Conservation (phyloP, 2,888 invertebrate species). For the Crematogaster levior region DNA sequence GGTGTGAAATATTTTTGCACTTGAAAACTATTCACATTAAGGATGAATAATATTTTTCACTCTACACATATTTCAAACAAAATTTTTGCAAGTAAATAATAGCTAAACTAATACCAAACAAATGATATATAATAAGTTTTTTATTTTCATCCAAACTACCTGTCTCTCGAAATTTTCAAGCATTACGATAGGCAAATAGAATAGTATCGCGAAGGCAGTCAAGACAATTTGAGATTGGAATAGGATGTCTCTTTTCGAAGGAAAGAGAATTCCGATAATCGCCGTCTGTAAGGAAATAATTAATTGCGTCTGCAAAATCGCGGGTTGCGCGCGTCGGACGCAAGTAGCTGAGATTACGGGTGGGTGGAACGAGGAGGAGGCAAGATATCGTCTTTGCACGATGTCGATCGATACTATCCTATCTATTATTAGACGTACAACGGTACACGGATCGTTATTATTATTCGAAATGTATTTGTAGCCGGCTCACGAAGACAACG, state of each 20-base stretch:
- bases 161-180: background rate
- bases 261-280: constrained; percentile 44
- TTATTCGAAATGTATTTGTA: constrained; percentile 50
- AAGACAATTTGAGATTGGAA: background rate
- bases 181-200: background rate
- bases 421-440: constrained; percentile 67
- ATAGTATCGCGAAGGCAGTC: background rate
- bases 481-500: constrained; percentile 14
- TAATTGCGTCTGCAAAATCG: constrained; percentile 42
- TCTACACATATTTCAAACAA: background rate
- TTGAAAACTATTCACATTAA: background rate
- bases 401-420: constrained; percentile 63
- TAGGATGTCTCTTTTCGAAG: background rate
- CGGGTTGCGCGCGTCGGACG: constrained; percentile 24
- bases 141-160: background rate
- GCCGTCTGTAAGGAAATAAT: constrained; percentile 38
- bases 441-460: constrained; percentile 48
- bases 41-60: background rate
- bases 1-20: too few species aligned
- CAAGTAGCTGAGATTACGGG: constrained; percentile 36
- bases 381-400: constrained; percentile 58
- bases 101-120: background rate
- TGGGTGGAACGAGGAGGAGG: background rate
- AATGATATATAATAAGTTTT: background rate
- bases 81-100: too few species aligned